These are phyloP conservation scores for Crossaster papposus DNA, from an alignment of 53 echinoderm and acorn worm genomes.

Conservation along the genomic window DNA sequence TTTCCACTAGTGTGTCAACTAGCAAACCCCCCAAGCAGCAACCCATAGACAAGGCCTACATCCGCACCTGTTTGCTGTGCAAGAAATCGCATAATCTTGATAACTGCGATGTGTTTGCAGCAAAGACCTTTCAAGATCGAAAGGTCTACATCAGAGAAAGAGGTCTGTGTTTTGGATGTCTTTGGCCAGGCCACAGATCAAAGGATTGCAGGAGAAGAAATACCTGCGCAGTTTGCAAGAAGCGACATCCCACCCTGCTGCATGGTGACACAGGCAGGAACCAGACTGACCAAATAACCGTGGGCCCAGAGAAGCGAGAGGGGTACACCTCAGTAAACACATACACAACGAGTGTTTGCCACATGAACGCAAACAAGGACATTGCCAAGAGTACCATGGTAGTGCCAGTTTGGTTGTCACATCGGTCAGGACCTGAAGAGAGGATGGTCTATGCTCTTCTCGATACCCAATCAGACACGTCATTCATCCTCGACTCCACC, in stretches of 20 bases:
- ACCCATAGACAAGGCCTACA: background rate
- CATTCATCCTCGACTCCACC: constrained; percentile 38
- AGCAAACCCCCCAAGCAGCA: background rate
- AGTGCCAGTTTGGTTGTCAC: constrained; percentile 49
- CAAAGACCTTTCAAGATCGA: constrained; percentile 9
- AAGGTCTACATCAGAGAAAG: constrained; percentile 53
- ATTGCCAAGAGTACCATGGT: constrained; percentile 27
- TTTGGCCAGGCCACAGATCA: constrained; percentile 58
- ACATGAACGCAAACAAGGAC: background rate
- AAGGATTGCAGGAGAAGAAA: constrained; percentile 40
- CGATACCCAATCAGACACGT: constrained; percentile 51
- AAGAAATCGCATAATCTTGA: background rate
- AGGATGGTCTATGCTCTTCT: constrained; percentile 36
- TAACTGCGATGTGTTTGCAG: background rate
- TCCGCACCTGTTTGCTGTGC: background rate
- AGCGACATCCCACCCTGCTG: constrained; percentile 55
- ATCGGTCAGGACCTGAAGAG: constrained; percentile 17
- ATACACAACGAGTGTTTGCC: constrained; percentile 12
- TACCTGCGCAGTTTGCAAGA: constrained; percentile 54
- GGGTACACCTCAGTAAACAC: background rate
- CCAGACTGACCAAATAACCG: constrained; percentile 17
- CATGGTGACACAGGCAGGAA: constrained; percentile 37
- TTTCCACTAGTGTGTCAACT: background rate
- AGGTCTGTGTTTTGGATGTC: constrained; percentile 67
- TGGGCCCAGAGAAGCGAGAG: background rate